Conservation (phyloP, 2,888 invertebrate species). For the Megalurothrips usitatus region DNA sequence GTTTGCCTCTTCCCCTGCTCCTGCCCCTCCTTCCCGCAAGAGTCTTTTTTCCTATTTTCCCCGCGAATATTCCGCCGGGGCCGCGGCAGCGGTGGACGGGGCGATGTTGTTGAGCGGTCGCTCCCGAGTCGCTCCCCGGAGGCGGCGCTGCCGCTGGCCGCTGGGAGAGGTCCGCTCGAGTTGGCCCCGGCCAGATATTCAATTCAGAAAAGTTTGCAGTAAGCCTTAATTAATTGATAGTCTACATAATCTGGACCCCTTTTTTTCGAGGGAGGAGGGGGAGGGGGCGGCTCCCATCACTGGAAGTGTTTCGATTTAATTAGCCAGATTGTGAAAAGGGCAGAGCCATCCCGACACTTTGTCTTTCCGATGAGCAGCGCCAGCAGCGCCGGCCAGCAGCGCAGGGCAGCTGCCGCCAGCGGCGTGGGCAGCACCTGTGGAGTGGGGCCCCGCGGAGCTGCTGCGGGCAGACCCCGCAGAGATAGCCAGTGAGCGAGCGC, state of each 20-base stretch:
- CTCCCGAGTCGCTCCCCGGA: not conserved
- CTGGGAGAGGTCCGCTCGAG: not conserved
- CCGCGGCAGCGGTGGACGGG: not conserved
- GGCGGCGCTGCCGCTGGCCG: not conserved
- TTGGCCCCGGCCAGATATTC: not conserved
- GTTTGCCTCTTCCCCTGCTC: no score
- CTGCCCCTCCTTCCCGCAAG: no score
- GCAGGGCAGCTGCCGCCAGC: no score
- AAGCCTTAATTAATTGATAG: constrained; percentile 23
- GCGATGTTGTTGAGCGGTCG: not conserved
- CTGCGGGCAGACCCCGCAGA: no score
- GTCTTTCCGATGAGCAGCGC: not conserved
- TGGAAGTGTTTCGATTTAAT: constrained; percentile 24
- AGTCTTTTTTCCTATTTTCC: no score
- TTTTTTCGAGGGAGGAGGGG: not conserved
- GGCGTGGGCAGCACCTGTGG: not conserved
- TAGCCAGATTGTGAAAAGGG: constrained; percentile 5
- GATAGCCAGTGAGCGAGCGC: no score
- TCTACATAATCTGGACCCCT: not conserved
- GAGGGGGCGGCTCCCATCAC: not conserved
- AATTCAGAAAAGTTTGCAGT: constrained; percentile 12
- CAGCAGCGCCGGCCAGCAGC: not conserved
- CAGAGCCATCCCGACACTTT: not conserved
- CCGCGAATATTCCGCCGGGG: no score
- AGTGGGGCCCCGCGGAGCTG: no score